Base-by-base conservation (phyloP, 2,888 invertebrate genomes). In the Tetranychus truncatus region DNA sequence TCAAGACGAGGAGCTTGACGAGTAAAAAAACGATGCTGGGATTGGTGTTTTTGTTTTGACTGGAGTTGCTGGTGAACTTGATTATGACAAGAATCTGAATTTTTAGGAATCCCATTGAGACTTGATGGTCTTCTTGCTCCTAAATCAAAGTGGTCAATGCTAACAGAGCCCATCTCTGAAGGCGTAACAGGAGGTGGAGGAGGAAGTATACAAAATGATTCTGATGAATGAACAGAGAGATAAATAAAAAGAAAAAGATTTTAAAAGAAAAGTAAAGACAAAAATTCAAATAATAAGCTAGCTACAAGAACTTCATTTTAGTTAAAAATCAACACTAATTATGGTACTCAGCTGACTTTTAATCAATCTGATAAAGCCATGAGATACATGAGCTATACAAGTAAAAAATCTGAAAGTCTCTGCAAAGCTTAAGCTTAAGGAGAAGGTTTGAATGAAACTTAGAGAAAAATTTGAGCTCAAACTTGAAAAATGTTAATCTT, bases 141-240 rank as follows among this genome's bases (percentile, higher is more conserved):
- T 11, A 55, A 11, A 55, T 55, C 55, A 5, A 5, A 55, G 15
- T 15, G 55, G 55, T 55, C 55, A 55, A 55, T 55, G 15, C 55
- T 55, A 9, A 55, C 55, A 11, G 55, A 55, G 9, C 55, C 55
- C 55, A 55, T 55, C 55, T 55, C 55, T 11, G 55, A 11, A 55
- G 55, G 45, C 6, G 18, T 20, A 3, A 20, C 45, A 11, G 45
- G 72, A 20, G 72, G 72, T 21, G 72, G 72, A 72, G 72, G 45
- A 72, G 72, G 45, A 20, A 45, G 69, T 15, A 24, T 20, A 24
- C 69, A 69, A 24, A 24, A 24, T 69, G 69, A 24, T 69, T 69
- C 69, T 24, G 20, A 11, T 24, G 24, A 69, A n/a, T 69, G n/a
- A 15, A 6, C 9, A n/a, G 7, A 91, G 84, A 87, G 69, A 69